phyloP scores from a whole-genome alignment of 2,797 vertebrate genomes.

The Pyrrhura leucotis region DNA sequence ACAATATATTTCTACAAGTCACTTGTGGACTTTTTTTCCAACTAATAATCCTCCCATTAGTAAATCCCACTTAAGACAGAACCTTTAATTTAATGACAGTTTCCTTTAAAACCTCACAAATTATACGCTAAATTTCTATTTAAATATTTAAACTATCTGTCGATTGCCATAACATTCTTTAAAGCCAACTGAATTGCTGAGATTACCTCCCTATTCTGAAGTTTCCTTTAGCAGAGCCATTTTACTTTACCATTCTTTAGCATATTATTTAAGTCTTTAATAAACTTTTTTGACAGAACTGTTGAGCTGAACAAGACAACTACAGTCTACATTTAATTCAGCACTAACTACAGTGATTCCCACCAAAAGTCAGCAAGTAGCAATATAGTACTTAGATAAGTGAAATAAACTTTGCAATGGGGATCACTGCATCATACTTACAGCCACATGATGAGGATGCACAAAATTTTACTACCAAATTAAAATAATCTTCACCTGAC shows the following conservation, averaged over 20 bases:
- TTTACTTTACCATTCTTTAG: conserved; percentile 67
- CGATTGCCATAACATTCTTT: conserved; percentile 69
- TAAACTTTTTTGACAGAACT: conserved; percentile 73
- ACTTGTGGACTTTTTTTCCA: conserved; percentile 74
- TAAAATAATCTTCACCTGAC: conserved; percentile 33
- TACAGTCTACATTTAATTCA: conserved; percentile 68
- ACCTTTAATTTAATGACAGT: conserved; percentile 73
- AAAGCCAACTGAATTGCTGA: conserved; percentile 67
- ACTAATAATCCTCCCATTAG: conserved; percentile 77
- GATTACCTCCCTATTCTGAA: conserved; percentile 54
- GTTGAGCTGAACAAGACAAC: conserved; percentile 72
- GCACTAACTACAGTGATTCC: conserved; percentile 69
- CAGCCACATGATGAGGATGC: conserved; percentile 45
- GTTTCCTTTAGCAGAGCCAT: conserved; percentile 62
- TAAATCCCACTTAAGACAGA: conserved; percentile 75
- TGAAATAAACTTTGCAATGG: conserved; percentile 54
- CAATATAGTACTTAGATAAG: conserved; percentile 34
- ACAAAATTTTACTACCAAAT: conserved; percentile 50
- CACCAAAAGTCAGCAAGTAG: conserved; percentile 53
- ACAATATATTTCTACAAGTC: conserved; percentile 77
- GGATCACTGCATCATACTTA: conserved; percentile 65
- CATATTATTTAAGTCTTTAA: conserved; percentile 66
- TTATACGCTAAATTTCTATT: conserved; percentile 77
- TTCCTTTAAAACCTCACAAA: conserved; percentile 76
- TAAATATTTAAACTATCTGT: conserved; percentile 74